These are phyloP conservation scores for Pristis pectinata DNA, from an alignment of 2,797 vertebrate species.

Conservation along the genomic window DNA sequence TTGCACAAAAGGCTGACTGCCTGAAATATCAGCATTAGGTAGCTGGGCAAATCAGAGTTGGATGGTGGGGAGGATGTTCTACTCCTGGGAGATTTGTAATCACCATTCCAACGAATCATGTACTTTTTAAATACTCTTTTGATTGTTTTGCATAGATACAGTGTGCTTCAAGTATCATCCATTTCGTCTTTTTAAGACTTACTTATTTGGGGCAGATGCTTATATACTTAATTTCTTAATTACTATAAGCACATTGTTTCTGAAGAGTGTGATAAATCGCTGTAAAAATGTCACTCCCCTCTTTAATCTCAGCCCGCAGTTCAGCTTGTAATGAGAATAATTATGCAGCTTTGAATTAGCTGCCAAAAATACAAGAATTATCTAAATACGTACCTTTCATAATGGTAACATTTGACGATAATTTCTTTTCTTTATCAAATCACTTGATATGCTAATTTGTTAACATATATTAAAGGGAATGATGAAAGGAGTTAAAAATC, in stretches of 20 bases:
- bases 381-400: not conserved
- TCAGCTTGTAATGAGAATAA: not conserved
- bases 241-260: not conserved
- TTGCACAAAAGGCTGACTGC: not conserved
- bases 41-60: not conserved
- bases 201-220: not conserved
- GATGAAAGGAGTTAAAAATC: not conserved
- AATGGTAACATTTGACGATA: not conserved
- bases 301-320: slow-evolving; percentile 4
- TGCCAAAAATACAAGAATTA: not conserved
- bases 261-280: not conserved
- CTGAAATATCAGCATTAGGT: not conserved
- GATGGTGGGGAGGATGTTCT: not conserved
- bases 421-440: not conserved
- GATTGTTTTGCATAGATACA: not conserved
- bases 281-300: not conserved
- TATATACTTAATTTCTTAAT: not conserved
- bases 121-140: not conserved
- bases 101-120: not conserved
- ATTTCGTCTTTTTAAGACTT: not conserved
- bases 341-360: not conserved
- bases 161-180: not conserved
- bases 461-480: not conserved
- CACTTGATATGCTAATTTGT: not conserved
- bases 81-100: not conserved